Evolutionary conservation across 2,113 vertebrate genomes (phyloP), one percentile per base, ranked within the genome.

Genomic region (Platichthys flesus): DNA sequence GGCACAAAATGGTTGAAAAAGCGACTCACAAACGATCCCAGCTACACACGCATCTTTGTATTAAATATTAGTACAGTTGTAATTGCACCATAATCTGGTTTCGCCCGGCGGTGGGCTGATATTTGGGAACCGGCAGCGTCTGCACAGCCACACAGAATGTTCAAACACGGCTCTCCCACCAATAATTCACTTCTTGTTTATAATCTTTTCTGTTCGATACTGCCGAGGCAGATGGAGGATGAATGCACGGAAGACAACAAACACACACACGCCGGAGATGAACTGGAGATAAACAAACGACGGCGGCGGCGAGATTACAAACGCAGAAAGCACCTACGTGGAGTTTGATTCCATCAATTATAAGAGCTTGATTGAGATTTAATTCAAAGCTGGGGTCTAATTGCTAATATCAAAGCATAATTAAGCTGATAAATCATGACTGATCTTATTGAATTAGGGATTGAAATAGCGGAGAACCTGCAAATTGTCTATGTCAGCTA

Each of bases 391-490:
- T 91, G 87, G 88, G 92, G 87, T 94, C 92, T 94, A 94, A 95
- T 95, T 94, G 92, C 92, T 95, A 95, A 94, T 95, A 95, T 95
- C 93, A 94, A 93, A 92, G 92, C 82, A 87, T 93, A 94, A 95
- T 94, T 93, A 93, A 90, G 88, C 87, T 93, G 93, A 94, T 94
- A 95, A 95, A 94, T 95, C 93, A 92, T 90, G 89, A 91, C 88
- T 91, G 94, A 93, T 94, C 92, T 94, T 92, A 94, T 93, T 94
- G 90, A 94, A 94, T 94, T 94, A 94, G 79, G 72, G 88, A 94
- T 92, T 96, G 94, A 95, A 94, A 93, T 89, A 88, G 90, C 91
- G 67, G 76, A 91, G 91, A 94, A 91, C 77, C 86, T 85, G 88
- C 87, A 93, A 93, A 95, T 94, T 93, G 93, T 92, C 93, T 79